Percentiles rank a stretch among this genome's conserved stretches.
Evolutionary conservation across 2,797 vertebrate species (phyloP).

Genomic region (Mionectes olivaceus): DNA sequence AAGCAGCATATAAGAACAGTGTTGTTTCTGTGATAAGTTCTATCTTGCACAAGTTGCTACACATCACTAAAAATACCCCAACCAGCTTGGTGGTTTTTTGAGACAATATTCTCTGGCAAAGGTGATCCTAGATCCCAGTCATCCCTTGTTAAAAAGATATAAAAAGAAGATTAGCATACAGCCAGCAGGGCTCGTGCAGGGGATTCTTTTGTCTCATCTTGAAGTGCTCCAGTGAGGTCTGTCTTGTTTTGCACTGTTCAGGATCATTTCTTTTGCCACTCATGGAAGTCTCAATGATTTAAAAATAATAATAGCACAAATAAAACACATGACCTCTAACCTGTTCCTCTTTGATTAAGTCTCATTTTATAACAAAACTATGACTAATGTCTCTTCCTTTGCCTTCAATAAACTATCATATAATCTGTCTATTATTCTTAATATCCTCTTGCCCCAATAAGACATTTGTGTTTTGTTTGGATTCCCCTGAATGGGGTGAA

Average conservation of each 20-base stretch:
- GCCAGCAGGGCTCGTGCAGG: slow-evolving; percentile 67
- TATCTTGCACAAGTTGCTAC: not conserved
- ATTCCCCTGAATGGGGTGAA: slow-evolving; percentile 87
- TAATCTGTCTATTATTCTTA: slow-evolving; percentile 85
- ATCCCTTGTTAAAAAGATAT: slow-evolving; percentile 68
- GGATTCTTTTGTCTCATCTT: slow-evolving; percentile 84
- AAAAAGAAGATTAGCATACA: slow-evolving; percentile 77
- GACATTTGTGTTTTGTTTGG: slow-evolving; percentile 91
- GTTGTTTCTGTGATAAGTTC: not conserved
- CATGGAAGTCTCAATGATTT: slow-evolving; percentile 80
- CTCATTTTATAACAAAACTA: slow-evolving; percentile 83
- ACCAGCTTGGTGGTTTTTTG: not conserved
- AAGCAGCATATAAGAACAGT: not conserved
- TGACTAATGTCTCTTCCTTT: slow-evolving; percentile 81
- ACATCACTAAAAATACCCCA: not conserved
- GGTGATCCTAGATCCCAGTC: slow-evolving; percentile 40
- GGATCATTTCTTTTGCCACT: slow-evolving; percentile 86
- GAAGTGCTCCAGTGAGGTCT: slow-evolving; percentile 84
- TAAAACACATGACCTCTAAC: slow-evolving; percentile 82
- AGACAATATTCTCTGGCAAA: slow-evolving; percentile 13
- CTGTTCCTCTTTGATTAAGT: slow-evolving; percentile 81
- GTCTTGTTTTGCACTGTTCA: slow-evolving; percentile 84
- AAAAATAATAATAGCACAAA: slow-evolving; percentile 83
- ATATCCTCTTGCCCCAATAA: slow-evolving; percentile 84
- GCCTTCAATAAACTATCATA: slow-evolving; percentile 77